A percentile compares a stretch with the other conserved stretches of the same genome.
Evolutionary conservation across 2,113 vertebrate genomes (phyloP).

Genomic region (Solea senegalensis): DNA sequence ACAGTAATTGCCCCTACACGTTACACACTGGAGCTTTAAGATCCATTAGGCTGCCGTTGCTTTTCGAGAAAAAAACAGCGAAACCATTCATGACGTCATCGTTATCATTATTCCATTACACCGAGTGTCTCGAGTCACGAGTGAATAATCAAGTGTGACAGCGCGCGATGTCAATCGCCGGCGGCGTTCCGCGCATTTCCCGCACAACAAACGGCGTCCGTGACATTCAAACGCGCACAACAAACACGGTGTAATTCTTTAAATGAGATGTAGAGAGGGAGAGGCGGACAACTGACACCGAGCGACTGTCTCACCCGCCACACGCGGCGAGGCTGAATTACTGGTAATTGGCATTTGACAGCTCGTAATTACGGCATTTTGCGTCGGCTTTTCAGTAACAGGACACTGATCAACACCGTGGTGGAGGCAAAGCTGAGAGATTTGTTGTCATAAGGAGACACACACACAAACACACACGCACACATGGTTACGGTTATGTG

Average conservation of each 20-base stretch:
- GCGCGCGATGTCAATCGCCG: conserved; percentile 1
- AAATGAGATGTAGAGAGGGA: conserved; percentile 18
- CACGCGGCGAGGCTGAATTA: conserved; percentile 46
- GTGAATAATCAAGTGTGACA: background rate
- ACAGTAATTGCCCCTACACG: too few species aligned
- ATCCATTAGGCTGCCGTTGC: background rate
- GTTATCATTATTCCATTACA: background rate
- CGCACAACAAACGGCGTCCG: background rate
- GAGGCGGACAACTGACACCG: background rate
- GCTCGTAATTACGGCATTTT: conserved; percentile 58
- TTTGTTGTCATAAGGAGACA: conserved; percentile 24
- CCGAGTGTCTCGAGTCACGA: background rate
- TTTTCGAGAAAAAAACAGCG: background rate
- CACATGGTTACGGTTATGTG: conserved; percentile 7
- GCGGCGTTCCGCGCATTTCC: background rate
- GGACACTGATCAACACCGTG: conserved; percentile 53
- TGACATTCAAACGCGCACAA: conserved; percentile 12
- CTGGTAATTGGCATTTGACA: conserved; percentile 65
- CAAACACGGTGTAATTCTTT: background rate
- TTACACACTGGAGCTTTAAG: too few species aligned
- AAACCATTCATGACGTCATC: background rate
- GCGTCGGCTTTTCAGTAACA: conserved; percentile 39
- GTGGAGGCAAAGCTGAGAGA: conserved; percentile 27
- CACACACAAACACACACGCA: background rate
- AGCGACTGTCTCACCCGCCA: conserved; percentile 42